Evolutionary conservation across 2,797 vertebrate genomes (phyloP).

Genomic region (Sebastes nivosus): DNA sequence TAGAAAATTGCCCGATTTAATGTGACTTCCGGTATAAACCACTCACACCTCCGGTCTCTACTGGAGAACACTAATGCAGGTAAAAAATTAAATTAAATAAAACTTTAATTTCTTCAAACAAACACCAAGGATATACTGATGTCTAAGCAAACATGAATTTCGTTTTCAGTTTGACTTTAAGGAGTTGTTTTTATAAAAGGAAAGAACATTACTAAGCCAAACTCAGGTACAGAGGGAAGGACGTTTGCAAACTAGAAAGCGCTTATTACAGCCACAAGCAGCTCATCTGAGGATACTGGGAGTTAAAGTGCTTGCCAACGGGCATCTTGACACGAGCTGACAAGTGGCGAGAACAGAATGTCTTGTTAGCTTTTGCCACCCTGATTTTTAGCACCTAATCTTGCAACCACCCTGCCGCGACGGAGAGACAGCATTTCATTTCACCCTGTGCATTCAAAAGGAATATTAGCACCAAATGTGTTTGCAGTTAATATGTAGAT

Average conservation of each 20-base stretch:
- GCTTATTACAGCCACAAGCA: slow-evolving; percentile 25
- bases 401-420: neutral
- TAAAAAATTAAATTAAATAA: neutral
- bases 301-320: slow-evolving; percentile 39
- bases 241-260: neutral
- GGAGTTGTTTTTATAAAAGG: neutral
- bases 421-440: slow-evolving; percentile 3
- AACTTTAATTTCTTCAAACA: neutral
- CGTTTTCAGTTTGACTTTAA: fast-evolving
- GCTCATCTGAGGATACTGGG: slow-evolving; percentile 15
- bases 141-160: no score
- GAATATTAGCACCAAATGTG: slow-evolving; percentile 7
- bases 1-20: neutral
- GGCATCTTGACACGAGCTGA: slow-evolving; percentile 51
- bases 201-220: neutral
- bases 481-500: slow-evolving; percentile 14
- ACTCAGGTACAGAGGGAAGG: neutral
- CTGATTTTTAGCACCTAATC: slow-evolving; percentile 50
- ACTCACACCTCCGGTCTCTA: neutral
- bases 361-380: slow-evolving; percentile 59
- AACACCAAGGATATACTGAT: neutral
- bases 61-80: neutral
- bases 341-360: slow-evolving; percentile 52
- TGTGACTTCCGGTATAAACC: neutral
- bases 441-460: neutral